Evolutionary conservation across 2,797 vertebrate species (phyloP).

Genomic region (Gymnopithys bicolor): DNA sequence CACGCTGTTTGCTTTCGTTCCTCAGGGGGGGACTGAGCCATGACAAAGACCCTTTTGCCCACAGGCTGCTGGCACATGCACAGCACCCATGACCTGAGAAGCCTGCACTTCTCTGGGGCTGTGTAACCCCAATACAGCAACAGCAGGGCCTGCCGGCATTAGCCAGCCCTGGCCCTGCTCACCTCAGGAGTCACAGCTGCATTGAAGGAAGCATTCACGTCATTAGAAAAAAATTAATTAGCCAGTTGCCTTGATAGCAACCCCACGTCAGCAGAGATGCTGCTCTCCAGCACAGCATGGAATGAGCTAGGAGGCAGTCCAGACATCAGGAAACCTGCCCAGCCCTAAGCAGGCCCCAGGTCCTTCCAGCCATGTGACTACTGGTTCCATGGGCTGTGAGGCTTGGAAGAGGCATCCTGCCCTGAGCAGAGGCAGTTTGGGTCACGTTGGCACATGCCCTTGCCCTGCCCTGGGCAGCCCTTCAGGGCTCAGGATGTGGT

Average conservation of each 20-base stretch:
- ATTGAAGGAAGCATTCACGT: not conserved
- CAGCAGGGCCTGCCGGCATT: conserved; percentile 13
- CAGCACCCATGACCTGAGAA: not conserved
- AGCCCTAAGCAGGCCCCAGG: not conserved
- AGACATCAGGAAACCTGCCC: not conserved
- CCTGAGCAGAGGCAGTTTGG: not conserved
- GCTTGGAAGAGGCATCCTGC: not conserved
- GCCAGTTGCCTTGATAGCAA: conserved; percentile 10
- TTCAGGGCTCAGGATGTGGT: not conserved
- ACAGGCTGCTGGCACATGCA: not conserved
- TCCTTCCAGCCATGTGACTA: not conserved
- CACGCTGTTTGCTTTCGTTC: not conserved
- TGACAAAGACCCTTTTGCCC: not conserved
- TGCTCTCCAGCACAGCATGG: not conserved
- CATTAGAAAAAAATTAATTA: conserved; percentile 51
- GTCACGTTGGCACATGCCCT: accelerated
- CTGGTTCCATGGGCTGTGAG: not conserved
- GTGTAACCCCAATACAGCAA: not conserved
- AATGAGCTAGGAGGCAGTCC: not conserved
- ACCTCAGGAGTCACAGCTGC: conserved; percentile 41
- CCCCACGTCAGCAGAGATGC: not conserved
- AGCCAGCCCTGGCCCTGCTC: not conserved
- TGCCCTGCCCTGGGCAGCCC: not conserved
- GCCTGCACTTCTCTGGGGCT: not conserved
- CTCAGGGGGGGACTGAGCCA: not conserved